Base-by-base conservation (phyloP, 2,888 invertebrate species). In the Ametastegia equiseti region DNA sequence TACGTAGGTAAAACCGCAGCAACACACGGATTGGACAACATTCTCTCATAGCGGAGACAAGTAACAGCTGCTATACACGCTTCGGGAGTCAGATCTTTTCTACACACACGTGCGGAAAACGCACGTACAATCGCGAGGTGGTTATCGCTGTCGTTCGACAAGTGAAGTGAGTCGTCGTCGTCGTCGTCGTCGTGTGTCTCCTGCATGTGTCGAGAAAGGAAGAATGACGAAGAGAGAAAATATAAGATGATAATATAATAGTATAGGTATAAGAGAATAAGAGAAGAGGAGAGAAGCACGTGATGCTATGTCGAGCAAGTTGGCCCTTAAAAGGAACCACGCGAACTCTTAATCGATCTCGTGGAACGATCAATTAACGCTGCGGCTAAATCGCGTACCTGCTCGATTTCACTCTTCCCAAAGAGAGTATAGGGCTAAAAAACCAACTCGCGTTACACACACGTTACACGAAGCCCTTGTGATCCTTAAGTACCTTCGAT, bases 341-440 rank as follows among this genome's bases (percentile, higher is more conserved):
- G 80, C 54, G 54, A 65, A 45, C 45, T 75, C 80, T 82, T 83
- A 82, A 83, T 83, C 84, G 82, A 82, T 81, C 82, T 77, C 81
- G 81, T 47, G 79, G 79, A 83, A 84, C 82, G 83, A 81, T 84
- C 81, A 84, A 84, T 84, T 83, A 83, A 82, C 81, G 84, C 84
- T 84, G 77, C n/a, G 23, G 82, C 81, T 84, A 83, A 84, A 83
- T 83, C 82, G 80, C 80, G 47, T 30, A 15, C 27, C 47, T 7
- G 30, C 50, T 54, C 75, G 33, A 67, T 67, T 67, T 67, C 30
- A 60, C 5, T 36, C 39, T 67, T 9, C n/a, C 65, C 54, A 23
- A 54, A 54, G 23, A 54, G 54, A 54, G 54, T 54, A 54, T n/a
- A 54, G 60, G 30, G 60, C 30, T 30, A 60, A 11, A 60, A 60